These are phyloP conservation scores for Drosophila nasuta DNA, from an alignment of 1,140 invertebrate genomes.

Conservation along the genomic window DNA sequence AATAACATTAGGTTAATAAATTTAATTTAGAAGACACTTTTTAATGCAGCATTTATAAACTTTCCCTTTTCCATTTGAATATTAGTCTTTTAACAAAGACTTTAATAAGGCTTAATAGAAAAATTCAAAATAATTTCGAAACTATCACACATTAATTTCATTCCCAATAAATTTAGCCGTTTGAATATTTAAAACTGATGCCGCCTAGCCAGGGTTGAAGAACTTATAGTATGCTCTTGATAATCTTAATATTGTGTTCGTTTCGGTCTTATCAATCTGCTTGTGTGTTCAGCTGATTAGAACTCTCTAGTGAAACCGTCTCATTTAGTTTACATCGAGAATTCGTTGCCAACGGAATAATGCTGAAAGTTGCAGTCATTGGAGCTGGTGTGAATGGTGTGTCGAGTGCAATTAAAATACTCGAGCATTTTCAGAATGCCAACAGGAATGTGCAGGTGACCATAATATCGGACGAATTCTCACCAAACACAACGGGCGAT, in stretches of 20 bases:
- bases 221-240: background rate
- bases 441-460: conserved; percentile 85
- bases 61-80: background rate
- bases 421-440: conserved; percentile 61
- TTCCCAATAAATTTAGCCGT: background rate
- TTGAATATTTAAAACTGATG: background rate
- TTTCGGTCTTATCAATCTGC: conserved; percentile 2
- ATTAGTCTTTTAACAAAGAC: too few species aligned
- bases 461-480: conserved; percentile 88
- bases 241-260: background rate
- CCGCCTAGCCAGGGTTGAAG: conserved; percentile 3
- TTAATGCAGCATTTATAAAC: background rate
- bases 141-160: too few species aligned
- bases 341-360: conserved; percentile 39
- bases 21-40: too few species aligned
- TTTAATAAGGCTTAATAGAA: too few species aligned
- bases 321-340: background rate
- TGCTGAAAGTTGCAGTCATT: conserved; percentile 74
- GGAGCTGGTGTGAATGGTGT: conserved; percentile 84
- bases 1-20: background rate
- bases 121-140: too few species aligned
- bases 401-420: conserved; percentile 80
- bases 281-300: conserved; percentile 10
- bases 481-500: conserved; percentile 91
- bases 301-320: too few species aligned